A percentile compares a stretch with the other conserved stretches of the same genome.
phyloP scores from a whole-genome alignment of 37 sponge, comb jelly and placozoan species.

The Aplysina aerophoba region DNA sequence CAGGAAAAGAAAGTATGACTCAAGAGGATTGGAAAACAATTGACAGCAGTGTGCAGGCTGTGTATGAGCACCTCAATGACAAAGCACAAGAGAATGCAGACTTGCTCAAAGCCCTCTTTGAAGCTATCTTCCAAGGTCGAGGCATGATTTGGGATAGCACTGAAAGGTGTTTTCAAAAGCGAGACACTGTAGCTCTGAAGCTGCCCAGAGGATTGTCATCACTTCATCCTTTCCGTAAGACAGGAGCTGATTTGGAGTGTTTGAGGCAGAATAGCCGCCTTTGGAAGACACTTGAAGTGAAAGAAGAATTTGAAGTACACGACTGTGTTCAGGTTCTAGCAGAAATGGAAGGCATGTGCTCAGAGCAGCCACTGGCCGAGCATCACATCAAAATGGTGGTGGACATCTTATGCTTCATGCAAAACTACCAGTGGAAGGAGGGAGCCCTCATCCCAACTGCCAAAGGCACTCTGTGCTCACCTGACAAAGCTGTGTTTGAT shows the following conservation, averaged over 20 bases:
- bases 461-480: not conserved
- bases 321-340: constrained; percentile 49
- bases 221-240: not conserved
- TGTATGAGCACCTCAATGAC: not conserved
- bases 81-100: not conserved
- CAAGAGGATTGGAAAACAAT: not conserved
- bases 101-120: not conserved
- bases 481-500: constrained; percentile 21
- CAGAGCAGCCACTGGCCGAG: not conserved
- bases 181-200: not conserved
- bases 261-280: constrained; percentile 2
- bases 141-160: not conserved
- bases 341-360: constrained; percentile 25
- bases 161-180: not conserved
- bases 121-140: too few species aligned
- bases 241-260: not conserved
- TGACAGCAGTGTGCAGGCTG: not conserved
- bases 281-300: constrained; percentile 33
- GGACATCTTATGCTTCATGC: not conserved
- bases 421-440: not conserved
- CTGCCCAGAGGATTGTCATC: not conserved
- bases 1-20: not conserved
- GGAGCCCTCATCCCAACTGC: not conserved
- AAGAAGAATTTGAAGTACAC: constrained; percentile 15
- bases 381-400: constrained; percentile 21